phyloP scores from a whole-genome alignment of 2,113 vertebrate species.

The Channa maculata region DNA sequence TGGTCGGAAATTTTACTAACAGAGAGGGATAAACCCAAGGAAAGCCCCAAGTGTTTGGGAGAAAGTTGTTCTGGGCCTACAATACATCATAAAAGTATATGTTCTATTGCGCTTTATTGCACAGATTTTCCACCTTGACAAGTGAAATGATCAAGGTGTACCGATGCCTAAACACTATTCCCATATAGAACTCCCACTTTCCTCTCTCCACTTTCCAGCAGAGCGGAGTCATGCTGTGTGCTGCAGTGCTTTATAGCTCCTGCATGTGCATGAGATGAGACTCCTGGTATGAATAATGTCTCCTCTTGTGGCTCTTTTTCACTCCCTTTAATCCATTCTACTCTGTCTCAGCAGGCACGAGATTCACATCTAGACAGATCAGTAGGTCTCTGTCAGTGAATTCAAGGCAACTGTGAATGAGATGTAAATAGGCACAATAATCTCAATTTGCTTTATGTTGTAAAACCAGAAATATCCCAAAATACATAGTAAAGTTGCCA shows the following conservation, averaged over 20 bases:
- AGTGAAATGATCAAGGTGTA: conserved; percentile 38
- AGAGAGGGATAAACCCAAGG: conserved; percentile 34
- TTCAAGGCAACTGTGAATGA: conserved; percentile 9
- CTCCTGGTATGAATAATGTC: conserved; percentile 59
- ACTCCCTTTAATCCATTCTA: conserved; percentile 40
- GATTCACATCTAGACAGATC: conserved; percentile 32
- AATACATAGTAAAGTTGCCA: too few species aligned
- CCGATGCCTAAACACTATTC: conserved; percentile 34
- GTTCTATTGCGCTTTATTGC: conserved; percentile 2
- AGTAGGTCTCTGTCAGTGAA: conserved; percentile 23
- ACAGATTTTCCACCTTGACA: conserved; percentile 33
- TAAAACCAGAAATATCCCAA: background rate
- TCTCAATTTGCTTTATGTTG: background rate
- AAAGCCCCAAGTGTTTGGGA: conserved; percentile 2
- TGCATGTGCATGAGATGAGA: conserved; percentile 58
- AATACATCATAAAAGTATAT: conserved; percentile 12
- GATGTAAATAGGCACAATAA: background rate
- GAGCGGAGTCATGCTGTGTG: conserved; percentile 59
- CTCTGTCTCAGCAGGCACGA: conserved; percentile 24
- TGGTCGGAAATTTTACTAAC: conserved; percentile 21
- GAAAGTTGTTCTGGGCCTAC: background rate
- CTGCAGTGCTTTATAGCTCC: conserved; percentile 60
- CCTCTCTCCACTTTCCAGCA: conserved; percentile 40
- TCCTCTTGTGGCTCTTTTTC: conserved; percentile 56
- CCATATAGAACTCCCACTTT: conserved; percentile 22